Evolutionary conservation across 2,888 invertebrate species (phyloP), one percentile per base, ranked within the genome.

Genomic region (Fragum whitleyi): DNA sequence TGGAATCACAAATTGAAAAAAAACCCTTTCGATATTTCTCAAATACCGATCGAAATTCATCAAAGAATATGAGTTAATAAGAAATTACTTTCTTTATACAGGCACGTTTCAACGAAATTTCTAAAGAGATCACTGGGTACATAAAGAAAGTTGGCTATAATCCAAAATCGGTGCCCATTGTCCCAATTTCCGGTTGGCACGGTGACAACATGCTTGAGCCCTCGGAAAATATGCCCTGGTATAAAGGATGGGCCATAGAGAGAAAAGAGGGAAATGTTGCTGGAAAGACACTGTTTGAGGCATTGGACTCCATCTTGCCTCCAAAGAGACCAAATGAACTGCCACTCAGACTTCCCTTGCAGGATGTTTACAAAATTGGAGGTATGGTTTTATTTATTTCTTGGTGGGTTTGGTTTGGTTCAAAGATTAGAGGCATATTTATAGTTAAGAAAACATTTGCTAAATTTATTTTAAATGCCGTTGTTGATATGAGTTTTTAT

Each of bases 61-160:
- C n/a, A n/a, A n/a, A n/a, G n/a, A n/a, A n/a, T n/a, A n/a, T n/a
- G n/a, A n/a, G n/a, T n/a, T n/a, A n/a, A n/a, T n/a, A n/a, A n/a
- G n/a, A n/a, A n/a, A n/a, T n/a, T n/a, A 39, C 14, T 39, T 39
- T 39, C 39, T 39, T 39, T 14, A 39, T 14, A 39, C 23, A 70
- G 70, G 36, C 55, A 36, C 97, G 99, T 95, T 99, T 97, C 95
- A 97, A 98, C 94, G 99, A 99, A 97, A 99, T 99, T 95, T 97
- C 97, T 95, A 99, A 98, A 94, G 99, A 99, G 96, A 98, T 99
- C 0, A 97, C 97, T 62, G 97, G 97, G 1, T 99, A 99, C 96
- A 98, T 99, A 95, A 99, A 99, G 96, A 99, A 99, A 95, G 98
- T 99, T 92, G 99, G 99, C 95, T 99, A 99, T 96, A 99, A 99